phyloP scores from a whole-genome alignment of 2,888 invertebrate genomes.

The Eupithecia pulchellata region DNA sequence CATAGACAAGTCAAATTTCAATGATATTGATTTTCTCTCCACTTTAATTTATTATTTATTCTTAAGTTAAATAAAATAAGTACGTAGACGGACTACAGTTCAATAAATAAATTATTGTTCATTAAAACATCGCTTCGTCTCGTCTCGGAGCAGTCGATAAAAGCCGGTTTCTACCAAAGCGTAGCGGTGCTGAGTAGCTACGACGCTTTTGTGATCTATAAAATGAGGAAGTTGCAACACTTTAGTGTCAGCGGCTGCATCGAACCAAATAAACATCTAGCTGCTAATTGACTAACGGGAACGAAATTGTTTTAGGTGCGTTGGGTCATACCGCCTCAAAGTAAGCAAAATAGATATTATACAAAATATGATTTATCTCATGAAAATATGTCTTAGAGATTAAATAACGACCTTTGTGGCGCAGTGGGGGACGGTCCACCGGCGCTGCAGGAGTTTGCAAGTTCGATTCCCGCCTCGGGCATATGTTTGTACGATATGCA shows the following conservation, averaged over 20 bases:
- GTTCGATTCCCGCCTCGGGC: too few species aligned
- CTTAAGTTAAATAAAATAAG: too few species aligned
- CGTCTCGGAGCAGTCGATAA: not conserved
- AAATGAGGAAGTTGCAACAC: not conserved
- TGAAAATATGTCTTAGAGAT: too few species aligned
- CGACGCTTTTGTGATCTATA: not conserved
- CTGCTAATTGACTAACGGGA: constrained; percentile 43
- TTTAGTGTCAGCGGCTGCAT: constrained; percentile 26
- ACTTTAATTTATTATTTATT: too few species aligned
- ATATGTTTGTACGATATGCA: too few species aligned
- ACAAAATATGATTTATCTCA: not conserved
- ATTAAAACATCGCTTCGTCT: not conserved
- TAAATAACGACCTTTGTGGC: too few species aligned
- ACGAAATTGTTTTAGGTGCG: constrained; percentile 37
- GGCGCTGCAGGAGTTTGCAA: too few species aligned
- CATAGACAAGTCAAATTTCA: too few species aligned
- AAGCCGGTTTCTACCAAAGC: not conserved
- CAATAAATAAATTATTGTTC: not conserved
- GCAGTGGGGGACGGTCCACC: too few species aligned
- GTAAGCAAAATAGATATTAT: not conserved
- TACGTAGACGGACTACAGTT: too few species aligned
- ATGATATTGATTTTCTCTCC: too few species aligned
- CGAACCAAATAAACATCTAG: constrained; percentile 33
- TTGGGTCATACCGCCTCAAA: not conserved
- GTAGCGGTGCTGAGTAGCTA: not conserved